Conservation (phyloP, 2,888 invertebrate genomes). For the Augiades crinisus region DNA sequence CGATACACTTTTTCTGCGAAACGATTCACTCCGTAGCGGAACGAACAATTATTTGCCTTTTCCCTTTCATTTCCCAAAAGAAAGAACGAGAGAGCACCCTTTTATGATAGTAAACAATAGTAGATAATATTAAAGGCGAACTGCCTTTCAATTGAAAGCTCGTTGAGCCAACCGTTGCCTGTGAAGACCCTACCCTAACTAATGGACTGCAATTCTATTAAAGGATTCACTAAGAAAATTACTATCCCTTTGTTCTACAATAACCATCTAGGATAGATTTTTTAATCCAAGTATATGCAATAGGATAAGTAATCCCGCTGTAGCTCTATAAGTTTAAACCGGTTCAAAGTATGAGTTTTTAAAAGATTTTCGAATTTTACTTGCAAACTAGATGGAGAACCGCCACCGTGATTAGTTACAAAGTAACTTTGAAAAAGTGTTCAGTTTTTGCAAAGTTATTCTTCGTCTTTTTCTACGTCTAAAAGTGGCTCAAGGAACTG, state of each 20-base stretch:
- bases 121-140: conserved; percentile 26
- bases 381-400: conserved; percentile 19
- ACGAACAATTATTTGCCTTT: conserved; percentile 23
- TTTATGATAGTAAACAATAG: conserved; percentile 27
- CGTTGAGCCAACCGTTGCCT: conserved; percentile 19
- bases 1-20: conserved; percentile 21
- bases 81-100: conserved; percentile 24
- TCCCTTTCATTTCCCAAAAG: conserved; percentile 24
- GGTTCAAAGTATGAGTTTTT: conserved; percentile 11
- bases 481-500: not conserved
- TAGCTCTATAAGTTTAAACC: not conserved
- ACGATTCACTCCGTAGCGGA: conserved; percentile 19
- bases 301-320: not conserved
- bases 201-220: conserved; percentile 17
- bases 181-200: conserved; percentile 15
- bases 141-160: conserved; percentile 25
- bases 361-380: conserved; percentile 17
- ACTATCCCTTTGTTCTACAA: conserved; percentile 3
- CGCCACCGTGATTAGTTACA: conserved; percentile 11
- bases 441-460: conserved; percentile 1
- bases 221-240: conserved; percentile 6
- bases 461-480: not conserved
- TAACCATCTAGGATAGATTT: not conserved
- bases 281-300: conserved; percentile 15
- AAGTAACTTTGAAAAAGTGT: conserved; percentile 10